Base-by-base conservation (phyloP, 2,888 invertebrate species). In the Drosophila ustulata region DNA sequence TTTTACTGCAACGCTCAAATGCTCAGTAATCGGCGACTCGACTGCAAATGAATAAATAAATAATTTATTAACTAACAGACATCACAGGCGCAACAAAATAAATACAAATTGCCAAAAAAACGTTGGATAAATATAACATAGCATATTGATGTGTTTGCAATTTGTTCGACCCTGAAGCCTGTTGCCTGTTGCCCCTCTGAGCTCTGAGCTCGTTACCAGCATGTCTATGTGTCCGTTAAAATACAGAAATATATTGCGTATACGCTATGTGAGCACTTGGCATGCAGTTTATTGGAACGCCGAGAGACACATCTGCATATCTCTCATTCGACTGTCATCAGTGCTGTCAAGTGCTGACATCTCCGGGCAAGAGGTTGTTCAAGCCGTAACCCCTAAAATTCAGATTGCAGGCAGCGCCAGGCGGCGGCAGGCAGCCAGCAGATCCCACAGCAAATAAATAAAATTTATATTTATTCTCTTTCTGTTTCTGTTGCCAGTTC, bases 31-130 rank as follows among this genome's bases (percentile, higher is more conserved):
- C 63, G 62, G 39, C 62, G 58, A 50, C 47, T 43, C 53, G 64
- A 52, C 82, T 83, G 89, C 45, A 83, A 83, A 53, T 66, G 63
- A 78, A 81, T 75, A 75, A 81, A 87, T 87, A 81, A 74, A 77
- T 83, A 50, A 70, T 80, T 80, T 66, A 59, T 80, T 50, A 68
- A 80, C 71, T 55, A 52, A 46, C 43, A 18, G 52, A 52, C 49
- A 6, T 46, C 49, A 28, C 41, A n/a, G 32, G 4, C 37, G n/a
- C 11, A 37, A 4, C 11, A 37, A 37, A 37, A 37, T 41, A 37
- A 37, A 37, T 41, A 30, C 6, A 52, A 52, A 61, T 51, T 39
- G 28, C 23, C 26, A 28, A 39, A 53, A 53, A 37, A 53, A 45
- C 5, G 47, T 9, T 7, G 11, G 49, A 28, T 28, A 45, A 46